phyloP scores from a whole-genome alignment of 2,113 vertebrate species.

The Phodopus roborovskii region DNA sequence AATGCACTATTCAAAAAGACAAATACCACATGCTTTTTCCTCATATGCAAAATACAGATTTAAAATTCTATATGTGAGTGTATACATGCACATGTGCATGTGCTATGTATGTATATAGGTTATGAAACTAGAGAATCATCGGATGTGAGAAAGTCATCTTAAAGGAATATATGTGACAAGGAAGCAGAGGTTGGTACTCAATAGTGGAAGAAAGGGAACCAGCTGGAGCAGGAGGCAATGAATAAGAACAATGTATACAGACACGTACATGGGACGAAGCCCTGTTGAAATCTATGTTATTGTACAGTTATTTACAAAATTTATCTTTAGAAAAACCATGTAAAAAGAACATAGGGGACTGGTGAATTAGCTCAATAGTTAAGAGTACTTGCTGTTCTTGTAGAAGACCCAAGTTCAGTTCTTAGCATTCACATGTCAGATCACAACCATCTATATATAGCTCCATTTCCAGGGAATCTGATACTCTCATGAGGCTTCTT shows the following conservation, averaged over 20 bases:
- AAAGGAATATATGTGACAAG: neutral
- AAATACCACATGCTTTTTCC: neutral
- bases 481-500: neutral
- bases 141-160: neutral
- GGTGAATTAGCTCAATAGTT: neutral
- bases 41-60: neutral
- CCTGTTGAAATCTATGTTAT: too few species aligned
- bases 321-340: neutral
- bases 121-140: neutral
- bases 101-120: neutral
- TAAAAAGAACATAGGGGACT: conserved; percentile 56
- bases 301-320: neutral
- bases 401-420: neutral
- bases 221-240: neutral
- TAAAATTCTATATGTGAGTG: neutral
- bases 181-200: neutral
- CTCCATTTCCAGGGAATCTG: neutral
- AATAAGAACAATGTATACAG: neutral
- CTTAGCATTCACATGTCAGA: too few species aligned
- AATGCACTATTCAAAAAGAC: neutral
- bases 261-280: neutral
- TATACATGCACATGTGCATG: neutral
- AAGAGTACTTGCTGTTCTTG: neutral
- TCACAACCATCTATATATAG: neutral
- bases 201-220: neutral